Conservation (phyloP, 2,888 invertebrate genomes). For the Dasysyrphus tricinctus region DNA sequence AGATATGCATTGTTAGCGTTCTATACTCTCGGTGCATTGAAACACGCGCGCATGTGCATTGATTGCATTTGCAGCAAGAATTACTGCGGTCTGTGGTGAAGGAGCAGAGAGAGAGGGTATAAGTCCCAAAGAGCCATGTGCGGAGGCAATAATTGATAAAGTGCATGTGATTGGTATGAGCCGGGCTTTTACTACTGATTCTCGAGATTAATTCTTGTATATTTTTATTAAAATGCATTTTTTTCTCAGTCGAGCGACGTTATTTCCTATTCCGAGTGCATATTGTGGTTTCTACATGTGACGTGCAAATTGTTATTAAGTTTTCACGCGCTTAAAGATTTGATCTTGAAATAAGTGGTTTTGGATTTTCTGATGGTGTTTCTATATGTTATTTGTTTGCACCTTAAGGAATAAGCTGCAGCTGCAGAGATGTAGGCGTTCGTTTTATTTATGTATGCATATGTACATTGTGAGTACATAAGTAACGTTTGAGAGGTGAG, state of each 20-base stretch:
- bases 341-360: constrained; percentile 66
- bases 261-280: constrained; percentile 35
- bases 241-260: constrained; percentile 5
- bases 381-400: constrained; percentile 22
- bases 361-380: constrained; percentile 34
- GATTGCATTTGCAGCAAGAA: constrained; percentile 31
- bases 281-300: constrained; percentile 27
- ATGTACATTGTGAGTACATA: neutral
- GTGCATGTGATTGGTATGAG: constrained; percentile 62
- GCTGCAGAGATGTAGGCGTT: constrained; percentile 63
- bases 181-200: constrained; percentile 62
- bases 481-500: constrained; percentile 56
- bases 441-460: neutral
- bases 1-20: constrained; percentile 56
- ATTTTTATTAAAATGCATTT: constrained; percentile 37
- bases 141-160: constrained; percentile 66
- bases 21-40: constrained; percentile 13
- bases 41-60: constrained; percentile 58
- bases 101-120: neutral
- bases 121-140: constrained; percentile 36
- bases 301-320: constrained; percentile 75
- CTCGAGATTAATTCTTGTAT: constrained; percentile 60
- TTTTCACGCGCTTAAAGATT: constrained; percentile 70
- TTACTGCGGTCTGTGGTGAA: neutral
- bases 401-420: constrained; percentile 16